Conservation (phyloP, 2,113 vertebrate species). For the Pavo muticus region DNA sequence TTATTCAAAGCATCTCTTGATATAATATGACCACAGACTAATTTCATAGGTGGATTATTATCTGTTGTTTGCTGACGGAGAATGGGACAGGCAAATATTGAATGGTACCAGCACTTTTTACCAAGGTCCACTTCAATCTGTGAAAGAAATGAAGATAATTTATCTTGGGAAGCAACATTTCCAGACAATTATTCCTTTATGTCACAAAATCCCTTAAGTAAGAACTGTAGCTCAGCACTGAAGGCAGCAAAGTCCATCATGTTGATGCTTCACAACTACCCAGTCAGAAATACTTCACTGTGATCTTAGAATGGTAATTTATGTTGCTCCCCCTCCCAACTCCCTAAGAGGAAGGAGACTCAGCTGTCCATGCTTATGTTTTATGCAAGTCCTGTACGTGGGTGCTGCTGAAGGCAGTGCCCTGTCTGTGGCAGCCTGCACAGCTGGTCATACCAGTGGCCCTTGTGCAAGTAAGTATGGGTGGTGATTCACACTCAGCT, state of each 20-base stretch:
- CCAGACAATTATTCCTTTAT: neutral
- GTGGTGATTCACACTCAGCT: neutral
- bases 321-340: neutral
- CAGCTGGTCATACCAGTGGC: rapidly evolving
- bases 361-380: neutral
- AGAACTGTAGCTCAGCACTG: neutral
- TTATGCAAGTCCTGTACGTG: neutral
- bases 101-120: constrained; percentile 90
- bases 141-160: neutral
- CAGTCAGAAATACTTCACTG: neutral
- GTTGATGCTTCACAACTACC: neutral
- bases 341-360: neutral
- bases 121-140: constrained; percentile 90
- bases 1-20: constrained; percentile 91
- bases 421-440: neutral
- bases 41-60: constrained; percentile 88
- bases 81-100: constrained; percentile 89
- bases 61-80: constrained; percentile 90
- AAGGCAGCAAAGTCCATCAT: constrained; percentile 11
- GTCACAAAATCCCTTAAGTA: neutral
- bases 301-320: neutral
- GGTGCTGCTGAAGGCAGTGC: neutral
- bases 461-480: neutral
- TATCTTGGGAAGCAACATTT: neutral
- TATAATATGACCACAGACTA: constrained; percentile 90